A percentile compares a stretch with the other conserved stretches of the same genome.
These are phyloP conservation scores for Cheilosia grossa DNA, from an alignment of 2,888 invertebrate species.

Conservation along the genomic window DNA sequence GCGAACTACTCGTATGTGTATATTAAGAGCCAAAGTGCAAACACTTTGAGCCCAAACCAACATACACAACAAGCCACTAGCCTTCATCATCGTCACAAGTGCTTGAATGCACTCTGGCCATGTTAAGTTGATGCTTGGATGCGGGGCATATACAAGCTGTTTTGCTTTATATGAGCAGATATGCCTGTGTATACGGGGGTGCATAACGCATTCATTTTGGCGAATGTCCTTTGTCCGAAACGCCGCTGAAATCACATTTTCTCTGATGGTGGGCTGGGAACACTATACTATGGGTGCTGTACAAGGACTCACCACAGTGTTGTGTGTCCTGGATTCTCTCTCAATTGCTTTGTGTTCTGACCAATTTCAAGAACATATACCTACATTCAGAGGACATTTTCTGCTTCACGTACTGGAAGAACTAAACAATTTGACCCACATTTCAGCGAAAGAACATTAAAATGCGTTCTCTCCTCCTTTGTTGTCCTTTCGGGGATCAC, in stretches of 20 bases:
- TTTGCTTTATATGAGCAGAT: background rate
- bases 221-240: conserved; percentile 56
- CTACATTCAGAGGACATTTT: conserved; percentile 61
- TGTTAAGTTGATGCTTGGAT: conserved; percentile 30
- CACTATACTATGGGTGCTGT: conserved; percentile 1
- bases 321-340: conserved; percentile 18
- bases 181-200: conserved; percentile 9
- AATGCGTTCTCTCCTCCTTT: conserved; percentile 43
- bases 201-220: conserved; percentile 48
- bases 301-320: conserved; percentile 40
- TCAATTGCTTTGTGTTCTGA: conserved; percentile 23
- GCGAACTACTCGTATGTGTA: background rate
- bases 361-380: conserved; percentile 30
- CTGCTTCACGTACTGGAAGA: conserved; percentile 50
- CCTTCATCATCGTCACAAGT: conserved; percentile 44
- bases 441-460: conserved; percentile 46
- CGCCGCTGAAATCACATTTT: conserved; percentile 46
- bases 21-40: conserved; percentile 36
- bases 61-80: conserved; percentile 24
- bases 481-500: conserved; percentile 25
- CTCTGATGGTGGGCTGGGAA: conserved; percentile 1
- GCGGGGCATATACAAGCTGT: background rate
- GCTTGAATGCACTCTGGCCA: conserved; percentile 40
- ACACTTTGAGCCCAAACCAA: conserved; percentile 59
- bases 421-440: conserved; percentile 63